These are phyloP conservation scores for Speoplatyrhinus poulsoni DNA, from an alignment of 2,113 vertebrate species.

Conservation along the genomic window DNA sequence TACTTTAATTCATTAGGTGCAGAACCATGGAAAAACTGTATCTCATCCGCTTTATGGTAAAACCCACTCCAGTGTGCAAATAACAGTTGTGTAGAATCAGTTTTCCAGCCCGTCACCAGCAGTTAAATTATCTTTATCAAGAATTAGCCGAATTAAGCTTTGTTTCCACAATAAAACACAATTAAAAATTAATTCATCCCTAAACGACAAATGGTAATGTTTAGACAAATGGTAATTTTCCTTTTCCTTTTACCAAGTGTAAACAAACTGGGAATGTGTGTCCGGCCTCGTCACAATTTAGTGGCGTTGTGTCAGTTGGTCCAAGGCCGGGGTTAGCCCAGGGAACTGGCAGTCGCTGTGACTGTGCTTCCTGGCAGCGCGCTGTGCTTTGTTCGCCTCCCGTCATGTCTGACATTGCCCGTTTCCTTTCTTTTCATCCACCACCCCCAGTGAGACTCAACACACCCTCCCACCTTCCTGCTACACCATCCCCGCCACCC, in stretches of 20 bases:
- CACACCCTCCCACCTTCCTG: neutral
- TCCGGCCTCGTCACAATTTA: constrained; percentile 18
- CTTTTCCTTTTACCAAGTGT: neutral
- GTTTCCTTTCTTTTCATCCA: neutral
- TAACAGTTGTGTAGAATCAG: neutral
- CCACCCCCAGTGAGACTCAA: constrained; percentile 2
- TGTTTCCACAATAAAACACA: neutral
- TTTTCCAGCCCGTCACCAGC: neutral
- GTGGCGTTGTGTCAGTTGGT: constrained; percentile 26
- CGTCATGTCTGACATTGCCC: no score
- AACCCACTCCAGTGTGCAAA: constrained; percentile 8
- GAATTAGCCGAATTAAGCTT: neutral
- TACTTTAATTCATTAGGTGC: constrained; percentile 58
- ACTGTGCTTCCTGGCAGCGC: no score
- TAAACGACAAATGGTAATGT: neutral
- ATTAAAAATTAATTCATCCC: neutral
- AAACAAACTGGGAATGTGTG: constrained; percentile 8
- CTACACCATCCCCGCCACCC: constrained; percentile 26
- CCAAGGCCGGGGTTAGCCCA: constrained; percentile 37
- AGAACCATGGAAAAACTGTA: constrained; percentile 18
- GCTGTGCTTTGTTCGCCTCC: no score
- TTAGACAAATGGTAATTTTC: neutral
- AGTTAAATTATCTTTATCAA: neutral
- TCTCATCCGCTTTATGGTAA: constrained; percentile 29
- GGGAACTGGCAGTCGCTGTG: no score